phyloP scores from a whole-genome alignment of 2,888 invertebrate species.

The Anorthoa munda region DNA sequence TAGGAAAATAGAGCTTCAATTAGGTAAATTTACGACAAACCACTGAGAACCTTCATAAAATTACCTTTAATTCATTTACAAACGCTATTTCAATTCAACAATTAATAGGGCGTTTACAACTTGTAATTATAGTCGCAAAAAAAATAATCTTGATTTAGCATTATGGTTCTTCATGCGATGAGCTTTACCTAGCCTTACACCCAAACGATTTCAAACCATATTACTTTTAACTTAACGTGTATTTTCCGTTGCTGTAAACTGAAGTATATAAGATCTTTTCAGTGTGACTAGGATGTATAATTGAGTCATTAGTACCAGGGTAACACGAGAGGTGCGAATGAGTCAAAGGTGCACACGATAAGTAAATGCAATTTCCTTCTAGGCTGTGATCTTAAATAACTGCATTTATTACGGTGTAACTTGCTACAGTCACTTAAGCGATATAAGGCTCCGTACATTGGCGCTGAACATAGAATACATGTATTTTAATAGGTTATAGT shows the following conservation, averaged over 20 bases:
- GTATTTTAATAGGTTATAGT: constrained; percentile 57
- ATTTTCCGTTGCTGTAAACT: constrained; percentile 19
- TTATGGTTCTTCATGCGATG: constrained; percentile 76
- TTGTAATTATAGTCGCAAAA: constrained; percentile 78
- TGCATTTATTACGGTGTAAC: constrained; percentile 72
- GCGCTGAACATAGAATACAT: constrained; percentile 47
- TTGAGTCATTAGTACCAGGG: constrained; percentile 85
- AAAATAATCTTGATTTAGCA: constrained; percentile 78
- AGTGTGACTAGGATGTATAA: constrained; percentile 73
- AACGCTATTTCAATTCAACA: constrained; percentile 76
- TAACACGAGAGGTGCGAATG: constrained; percentile 83
- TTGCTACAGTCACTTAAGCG: constrained; percentile 59
- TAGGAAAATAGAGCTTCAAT: constrained; percentile 23
- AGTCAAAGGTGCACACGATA: constrained; percentile 83
- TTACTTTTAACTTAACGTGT: not conserved
- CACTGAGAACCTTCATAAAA: constrained; percentile 36
- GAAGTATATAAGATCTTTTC: constrained; percentile 48
- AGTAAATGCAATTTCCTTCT: constrained; percentile 83
- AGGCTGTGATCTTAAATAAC: constrained; percentile 77
- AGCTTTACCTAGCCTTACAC: constrained; percentile 50
- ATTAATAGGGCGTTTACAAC: constrained; percentile 77
- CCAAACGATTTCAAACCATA: constrained; percentile 31
- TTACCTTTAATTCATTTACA: constrained; percentile 62
- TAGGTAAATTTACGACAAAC: constrained; percentile 11
- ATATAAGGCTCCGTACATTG: constrained; percentile 70